phyloP scores from a whole-genome alignment of 2,113 vertebrate species.

The Eonycteris spelaea region DNA sequence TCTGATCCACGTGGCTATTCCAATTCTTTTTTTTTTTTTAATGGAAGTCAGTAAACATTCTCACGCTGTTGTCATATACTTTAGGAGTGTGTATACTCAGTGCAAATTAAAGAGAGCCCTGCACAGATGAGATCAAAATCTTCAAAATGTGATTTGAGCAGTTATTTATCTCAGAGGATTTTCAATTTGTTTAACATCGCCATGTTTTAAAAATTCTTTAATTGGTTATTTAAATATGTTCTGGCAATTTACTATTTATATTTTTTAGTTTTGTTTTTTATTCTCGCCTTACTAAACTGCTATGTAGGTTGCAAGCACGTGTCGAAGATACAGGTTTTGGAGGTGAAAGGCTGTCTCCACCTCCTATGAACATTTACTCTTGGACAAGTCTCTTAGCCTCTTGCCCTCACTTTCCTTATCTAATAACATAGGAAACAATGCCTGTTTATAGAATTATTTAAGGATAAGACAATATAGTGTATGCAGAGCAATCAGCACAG shows the following conservation, averaged over 20 bases:
- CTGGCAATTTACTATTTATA: neutral
- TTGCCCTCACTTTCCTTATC: neutral
- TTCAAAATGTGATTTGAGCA: slow-evolving; percentile 50
- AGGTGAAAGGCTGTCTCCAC: neutral
- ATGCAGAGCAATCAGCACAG: neutral
- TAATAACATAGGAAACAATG: neutral
- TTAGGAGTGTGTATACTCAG: slow-evolving; percentile 73
- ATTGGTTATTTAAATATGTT: slow-evolving; percentile 52
- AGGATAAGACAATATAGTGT: neutral
- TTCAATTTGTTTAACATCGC: slow-evolving; percentile 51
- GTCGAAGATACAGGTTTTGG: neutral
- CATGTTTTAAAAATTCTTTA: slow-evolving; percentile 53
- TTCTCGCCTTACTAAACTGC: neutral
- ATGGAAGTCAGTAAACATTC: slow-evolving; percentile 78
- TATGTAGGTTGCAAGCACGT: neutral
- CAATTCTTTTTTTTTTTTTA: slow-evolving; percentile 57
- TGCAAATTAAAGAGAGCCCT: slow-evolving; percentile 54
- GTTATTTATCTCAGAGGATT: slow-evolving; percentile 57
- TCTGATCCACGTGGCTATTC: slow-evolving; percentile 69
- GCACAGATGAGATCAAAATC: slow-evolving; percentile 67
- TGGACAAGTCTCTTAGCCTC: neutral
- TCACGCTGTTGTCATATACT: slow-evolving; percentile 73
- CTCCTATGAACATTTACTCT: neutral
- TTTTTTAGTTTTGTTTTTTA: slow-evolving; percentile 32
- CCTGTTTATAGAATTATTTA: neutral